A percentile compares a stretch with the other conserved stretches of the same genome.
These are phyloP conservation scores for Heliothis subflexa DNA, from an alignment of 1,140 invertebrate genomes.

Conservation along the genomic window DNA sequence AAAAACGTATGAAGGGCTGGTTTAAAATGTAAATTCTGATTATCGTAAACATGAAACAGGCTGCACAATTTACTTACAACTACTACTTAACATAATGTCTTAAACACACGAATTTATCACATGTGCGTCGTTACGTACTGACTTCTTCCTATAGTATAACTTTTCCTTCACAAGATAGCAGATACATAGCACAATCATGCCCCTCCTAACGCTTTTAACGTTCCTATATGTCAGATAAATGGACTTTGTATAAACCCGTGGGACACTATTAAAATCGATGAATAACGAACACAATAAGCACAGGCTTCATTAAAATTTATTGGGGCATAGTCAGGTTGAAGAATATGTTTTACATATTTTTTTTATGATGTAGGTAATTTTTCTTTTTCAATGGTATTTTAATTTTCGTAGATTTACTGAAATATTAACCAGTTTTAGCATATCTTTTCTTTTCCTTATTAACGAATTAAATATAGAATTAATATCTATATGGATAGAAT, in stretches of 20 bases:
- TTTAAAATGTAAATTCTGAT: neutral
- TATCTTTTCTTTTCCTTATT: too few relatives aligned
- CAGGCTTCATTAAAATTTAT: conserved; percentile 45
- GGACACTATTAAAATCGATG: conserved; percentile 18
- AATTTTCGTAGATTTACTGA: neutral
- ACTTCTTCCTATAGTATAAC: conserved; percentile 51
- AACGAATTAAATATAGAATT: too few relatives aligned
- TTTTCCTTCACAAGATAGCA: conserved; percentile 67
- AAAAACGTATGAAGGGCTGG: neutral
- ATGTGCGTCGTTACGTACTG: neutral
- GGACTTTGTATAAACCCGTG: conserved; percentile 39
- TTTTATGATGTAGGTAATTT: neutral
- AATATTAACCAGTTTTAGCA: too few relatives aligned
- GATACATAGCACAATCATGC: conserved; percentile 74
- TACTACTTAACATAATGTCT: neutral
- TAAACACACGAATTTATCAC: neutral
- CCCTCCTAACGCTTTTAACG: conserved; percentile 71
- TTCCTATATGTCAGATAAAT: conserved; percentile 22
- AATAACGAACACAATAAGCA: conserved; percentile 43
- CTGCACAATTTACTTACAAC: conserved; percentile 22
- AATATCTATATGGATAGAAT: too few relatives aligned
- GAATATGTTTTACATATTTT: neutral
- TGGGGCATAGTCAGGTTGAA: conserved; percentile 35
- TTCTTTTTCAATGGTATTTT: neutral
- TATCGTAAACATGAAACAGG: neutral